A percentile compares a stretch with the other conserved stretches of the same genome.
These are phyloP conservation scores for Halocynthia roretzi DNA, from an alignment of 23 tunicate genomes.

Conservation along the genomic window DNA sequence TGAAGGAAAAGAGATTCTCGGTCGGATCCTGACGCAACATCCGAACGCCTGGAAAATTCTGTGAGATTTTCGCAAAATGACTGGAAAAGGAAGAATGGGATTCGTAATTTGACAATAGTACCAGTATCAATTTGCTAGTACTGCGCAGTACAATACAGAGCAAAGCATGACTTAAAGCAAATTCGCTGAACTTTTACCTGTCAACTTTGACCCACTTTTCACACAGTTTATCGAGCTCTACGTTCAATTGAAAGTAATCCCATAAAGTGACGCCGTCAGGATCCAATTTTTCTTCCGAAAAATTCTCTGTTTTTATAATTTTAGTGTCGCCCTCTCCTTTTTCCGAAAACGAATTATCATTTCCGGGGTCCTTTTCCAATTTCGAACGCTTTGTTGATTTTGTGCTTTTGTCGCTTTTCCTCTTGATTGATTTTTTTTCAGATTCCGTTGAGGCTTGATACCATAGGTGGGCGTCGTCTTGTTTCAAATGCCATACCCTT, in stretches of 20 bases:
- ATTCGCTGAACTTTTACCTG: background rate
- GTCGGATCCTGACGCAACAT: conserved; percentile 60
- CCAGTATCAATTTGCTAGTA: no score
- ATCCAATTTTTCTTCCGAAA: background rate
- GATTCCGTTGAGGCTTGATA: background rate
- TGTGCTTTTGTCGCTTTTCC: background rate
- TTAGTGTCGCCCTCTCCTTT: background rate
- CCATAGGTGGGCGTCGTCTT: conserved; percentile 11
- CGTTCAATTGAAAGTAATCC: conserved; percentile 19
- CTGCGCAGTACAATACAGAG: no score
- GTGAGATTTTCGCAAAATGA: conserved; percentile 17
- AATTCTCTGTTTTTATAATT: no score
- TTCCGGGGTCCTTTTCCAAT: background rate
- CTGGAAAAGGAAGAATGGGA: conserved; percentile 5
- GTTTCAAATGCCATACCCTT: conserved; percentile 19
- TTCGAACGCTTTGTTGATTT: background rate
- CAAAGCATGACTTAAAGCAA: no score
- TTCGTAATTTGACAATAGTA: no score
- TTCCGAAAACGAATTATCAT: background rate
- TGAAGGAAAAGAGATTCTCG: conserved; percentile 69
- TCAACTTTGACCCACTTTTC: conserved; percentile 16
- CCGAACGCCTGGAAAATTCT: conserved; percentile 25
- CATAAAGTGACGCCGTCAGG: conserved; percentile 5
- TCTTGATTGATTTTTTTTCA: background rate
- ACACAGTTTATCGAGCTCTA: conserved; percentile 3